A percentile compares a stretch with the other conserved stretches of the same genome.
Conservation (phyloP, 1,140 invertebrate genomes). For the Neodiprion pinetum region DNA sequence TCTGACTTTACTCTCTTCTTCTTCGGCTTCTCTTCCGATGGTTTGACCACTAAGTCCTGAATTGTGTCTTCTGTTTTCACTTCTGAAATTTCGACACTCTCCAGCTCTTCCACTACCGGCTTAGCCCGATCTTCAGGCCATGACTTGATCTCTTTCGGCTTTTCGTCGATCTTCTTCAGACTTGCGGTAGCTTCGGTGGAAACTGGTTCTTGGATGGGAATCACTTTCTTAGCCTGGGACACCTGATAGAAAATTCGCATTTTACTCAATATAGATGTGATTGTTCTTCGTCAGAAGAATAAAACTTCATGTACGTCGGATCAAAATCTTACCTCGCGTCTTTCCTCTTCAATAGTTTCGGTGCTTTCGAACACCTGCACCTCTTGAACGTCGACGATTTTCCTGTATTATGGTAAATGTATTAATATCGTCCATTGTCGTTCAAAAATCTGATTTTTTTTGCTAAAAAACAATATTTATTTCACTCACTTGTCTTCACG, state of each 20-base stretch:
- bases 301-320: neutral
- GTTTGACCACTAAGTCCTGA: slow-evolving; percentile 47
- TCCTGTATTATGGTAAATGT: slow-evolving; percentile 42
- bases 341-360: slow-evolving; percentile 55
- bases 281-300: neutral
- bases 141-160: slow-evolving; percentile 52
- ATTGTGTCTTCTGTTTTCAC: slow-evolving; percentile 64
- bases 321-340: slow-evolving; percentile 54
- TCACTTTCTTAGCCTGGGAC: slow-evolving; percentile 57
- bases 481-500: slow-evolving; percentile 56
- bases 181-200: slow-evolving; percentile 68
- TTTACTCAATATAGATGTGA: neutral
- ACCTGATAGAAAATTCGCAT: slow-evolving; percentile 29
- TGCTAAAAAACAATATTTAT: slow-evolving; percentile 14
- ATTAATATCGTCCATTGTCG: slow-evolving; percentile 9
- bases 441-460: slow-evolving; percentile 20
- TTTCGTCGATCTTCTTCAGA: slow-evolving; percentile 69
- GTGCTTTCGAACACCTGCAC: slow-evolving; percentile 60
- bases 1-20: slow-evolving; percentile 45
- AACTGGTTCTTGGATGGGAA: slow-evolving; percentile 67
- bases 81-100: slow-evolving; percentile 66
- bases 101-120: slow-evolving; percentile 61
- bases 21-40: slow-evolving; percentile 45
- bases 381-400: slow-evolving; percentile 62
- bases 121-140: slow-evolving; percentile 60